Percentiles rank a stretch among this genome's conserved stretches.
Conservation (phyloP, 1,140 invertebrate species). For the Procambarus virginalis region DNA sequence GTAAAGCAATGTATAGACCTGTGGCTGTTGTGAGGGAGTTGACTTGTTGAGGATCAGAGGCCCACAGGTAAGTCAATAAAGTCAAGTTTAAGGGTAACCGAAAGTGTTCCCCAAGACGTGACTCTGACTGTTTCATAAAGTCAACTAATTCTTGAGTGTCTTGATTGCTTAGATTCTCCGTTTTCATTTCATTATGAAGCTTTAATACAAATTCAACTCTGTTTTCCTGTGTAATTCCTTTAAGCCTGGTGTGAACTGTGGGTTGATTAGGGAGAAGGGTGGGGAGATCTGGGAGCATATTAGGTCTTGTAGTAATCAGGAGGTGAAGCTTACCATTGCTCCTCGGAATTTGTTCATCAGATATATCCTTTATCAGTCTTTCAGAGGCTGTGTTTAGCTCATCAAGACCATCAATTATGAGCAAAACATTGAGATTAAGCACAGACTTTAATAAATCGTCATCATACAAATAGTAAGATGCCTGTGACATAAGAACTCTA, state of each 20-base stretch:
- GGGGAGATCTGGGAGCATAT: neutral
- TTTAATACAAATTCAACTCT: slow-evolving; percentile 39
- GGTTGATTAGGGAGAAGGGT: neutral
- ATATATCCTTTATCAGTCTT: slow-evolving; percentile 16
- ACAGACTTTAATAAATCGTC: slow-evolving; percentile 23
- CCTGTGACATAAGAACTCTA: slow-evolving; percentile 8
- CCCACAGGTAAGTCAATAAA: slow-evolving; percentile 51
- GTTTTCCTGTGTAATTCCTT: slow-evolving; percentile 25
- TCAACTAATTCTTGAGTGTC: slow-evolving; percentile 17
- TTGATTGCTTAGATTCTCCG: slow-evolving; percentile 3
- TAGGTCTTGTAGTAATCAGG: slow-evolving; percentile 44
- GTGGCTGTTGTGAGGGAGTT: slow-evolving; percentile 40
- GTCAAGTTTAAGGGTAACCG: slow-evolving; percentile 50
- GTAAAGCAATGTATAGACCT: slow-evolving; percentile 34
- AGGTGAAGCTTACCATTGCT: slow-evolving; percentile 9
- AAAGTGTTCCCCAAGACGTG: slow-evolving; percentile 33
- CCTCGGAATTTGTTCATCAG: neutral
- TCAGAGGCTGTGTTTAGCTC: slow-evolving; percentile 38
- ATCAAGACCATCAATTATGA: slow-evolving; percentile 52
- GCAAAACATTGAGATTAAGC: slow-evolving; percentile 10
- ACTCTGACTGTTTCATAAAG: slow-evolving; percentile 26
- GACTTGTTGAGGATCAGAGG: slow-evolving; percentile 5
- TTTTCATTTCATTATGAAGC: slow-evolving; percentile 47
- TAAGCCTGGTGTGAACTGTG: slow-evolving; percentile 23
- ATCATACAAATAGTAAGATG: slow-evolving; percentile 8